A percentile compares a stretch with the other conserved stretches of the same genome.
These are phyloP conservation scores for Ecliptopera silaceata DNA, from an alignment of 2,888 invertebrate genomes.

Conservation along the genomic window DNA sequence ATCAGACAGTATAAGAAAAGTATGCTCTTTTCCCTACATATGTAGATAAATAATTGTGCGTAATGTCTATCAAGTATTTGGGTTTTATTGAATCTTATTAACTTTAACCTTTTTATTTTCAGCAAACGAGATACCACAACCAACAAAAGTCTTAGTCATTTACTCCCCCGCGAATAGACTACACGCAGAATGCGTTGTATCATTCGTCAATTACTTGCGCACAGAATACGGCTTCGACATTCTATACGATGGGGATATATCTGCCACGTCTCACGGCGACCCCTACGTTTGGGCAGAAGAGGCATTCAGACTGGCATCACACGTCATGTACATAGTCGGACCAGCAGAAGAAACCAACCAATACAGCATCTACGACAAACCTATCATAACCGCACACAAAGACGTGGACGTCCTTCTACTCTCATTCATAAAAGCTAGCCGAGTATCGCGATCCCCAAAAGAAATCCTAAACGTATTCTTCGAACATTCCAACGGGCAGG, in stretches of 20 bases:
- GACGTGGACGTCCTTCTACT: slow-evolving; percentile 62
- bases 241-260: slow-evolving; percentile 69
- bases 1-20: too few species aligned
- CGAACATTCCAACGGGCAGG: slow-evolving; percentile 63
- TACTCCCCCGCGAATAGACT: slow-evolving; percentile 66
- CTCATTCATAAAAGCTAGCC: slow-evolving; percentile 53
- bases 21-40: too few species aligned
- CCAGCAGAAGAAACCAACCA: slow-evolving; percentile 59
- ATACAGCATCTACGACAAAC: slow-evolving; percentile 70
- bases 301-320: slow-evolving; percentile 59
- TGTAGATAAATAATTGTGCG: too few species aligned
- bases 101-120: not conserved
- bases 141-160: slow-evolving; percentile 68
- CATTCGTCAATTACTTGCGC: slow-evolving; percentile 65
- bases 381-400: slow-evolving; percentile 61
- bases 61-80: too few species aligned
- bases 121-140: slow-evolving; percentile 59
- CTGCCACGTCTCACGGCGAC: slow-evolving; percentile 60
- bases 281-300: slow-evolving; percentile 72
- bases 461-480: slow-evolving; percentile 67
- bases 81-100: too few species aligned
- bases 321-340: slow-evolving; percentile 68
- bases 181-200: slow-evolving; percentile 69
- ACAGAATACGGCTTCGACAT: slow-evolving; percentile 68
- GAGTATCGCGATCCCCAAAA: slow-evolving; percentile 50